Conservation (phyloP, 2,888 invertebrate species). For the Nomada flava region DNA sequence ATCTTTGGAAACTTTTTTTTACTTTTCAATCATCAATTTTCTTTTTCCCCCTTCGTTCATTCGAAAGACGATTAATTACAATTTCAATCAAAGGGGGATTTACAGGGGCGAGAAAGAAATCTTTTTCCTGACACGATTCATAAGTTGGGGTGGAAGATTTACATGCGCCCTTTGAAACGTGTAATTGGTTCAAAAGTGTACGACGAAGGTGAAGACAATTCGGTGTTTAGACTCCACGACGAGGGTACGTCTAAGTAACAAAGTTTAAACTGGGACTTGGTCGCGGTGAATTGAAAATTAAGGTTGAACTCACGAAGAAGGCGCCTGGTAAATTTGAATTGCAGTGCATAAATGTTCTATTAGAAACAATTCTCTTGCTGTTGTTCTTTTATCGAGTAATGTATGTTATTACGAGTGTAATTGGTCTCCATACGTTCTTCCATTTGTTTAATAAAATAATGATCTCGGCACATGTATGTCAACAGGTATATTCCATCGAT, state of each 20-base stretch:
- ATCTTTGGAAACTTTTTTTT: background rate
- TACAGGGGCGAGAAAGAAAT: background rate
- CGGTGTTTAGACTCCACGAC: background rate
- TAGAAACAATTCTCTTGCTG: too few relatives aligned
- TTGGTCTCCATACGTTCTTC: too few relatives aligned
- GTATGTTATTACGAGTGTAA: too few relatives aligned
- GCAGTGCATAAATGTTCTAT: background rate
- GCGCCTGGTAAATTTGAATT: background rate
- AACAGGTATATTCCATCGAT: too few relatives aligned
- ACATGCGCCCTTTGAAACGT: background rate
- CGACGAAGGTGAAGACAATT: too few relatives aligned
- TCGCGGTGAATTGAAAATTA: slow-evolving; percentile 5
- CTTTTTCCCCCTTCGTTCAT: background rate
- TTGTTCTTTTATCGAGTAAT: too few relatives aligned
- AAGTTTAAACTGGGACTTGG: slow-evolving; percentile 10
- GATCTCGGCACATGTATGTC: too few relatives aligned
- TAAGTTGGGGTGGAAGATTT: slow-evolving; percentile 1
- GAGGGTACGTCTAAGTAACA: slow-evolving; percentile 11
- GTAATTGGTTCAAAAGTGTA: background rate
- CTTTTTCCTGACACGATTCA: background rate
- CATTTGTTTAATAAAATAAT: too few relatives aligned
- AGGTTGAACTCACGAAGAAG: background rate
- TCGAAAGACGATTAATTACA: background rate
- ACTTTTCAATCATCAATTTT: too few relatives aligned
- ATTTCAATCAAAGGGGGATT: slow-evolving; percentile 22